Evolutionary conservation across 2,888 invertebrate genomes (phyloP), one percentile per base, ranked within the genome.

Genomic region (Stenoptilia bipunctidactyla): DNA sequence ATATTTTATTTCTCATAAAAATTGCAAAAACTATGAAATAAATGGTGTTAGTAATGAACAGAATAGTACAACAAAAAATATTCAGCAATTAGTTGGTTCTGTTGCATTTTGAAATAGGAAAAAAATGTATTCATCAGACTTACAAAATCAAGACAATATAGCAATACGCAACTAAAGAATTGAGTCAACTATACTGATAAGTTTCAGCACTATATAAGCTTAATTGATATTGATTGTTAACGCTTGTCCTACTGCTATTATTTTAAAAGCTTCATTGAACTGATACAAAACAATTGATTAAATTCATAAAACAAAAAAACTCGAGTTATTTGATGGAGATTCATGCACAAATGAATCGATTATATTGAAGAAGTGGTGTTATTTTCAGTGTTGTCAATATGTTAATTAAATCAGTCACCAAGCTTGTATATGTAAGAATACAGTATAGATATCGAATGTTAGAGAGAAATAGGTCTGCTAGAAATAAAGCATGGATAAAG

Each of bases 321-420:
- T 45, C 46, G 51, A 63, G 65, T 56, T 55, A 60, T 61, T 66
- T 58, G 66, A 73, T 74, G 73, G 62, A 76, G 73, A 74, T 77
- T 63, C 82, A 83, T 83, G 82, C 82, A 83, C 50, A 79, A 80
- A 82, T 82, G 80, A 76, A 72, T 73, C 73, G 60, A 80, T 80
- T 77, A 66, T 64, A 63, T 65, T 68, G 80, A 82, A 83, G 80
- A 82, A 82, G 79, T 82, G 83, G 83, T 83, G 82, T 77, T 69
- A 70, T 75, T 77, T 75, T 69, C 61, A 49, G 51, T 61, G 50
- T 48, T 52, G 63, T 63, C 64, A 56, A 58, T 56, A 34, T 69
- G 66, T 72, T 72, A 69, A n/a, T 30, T 30, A 60, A 66, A 53
- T 73, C 79, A 71, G 62, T 74, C 76, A 77, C 77, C 79, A 74